Conservation (phyloP, 2,888 invertebrate species). For the Orchestes rusci region DNA sequence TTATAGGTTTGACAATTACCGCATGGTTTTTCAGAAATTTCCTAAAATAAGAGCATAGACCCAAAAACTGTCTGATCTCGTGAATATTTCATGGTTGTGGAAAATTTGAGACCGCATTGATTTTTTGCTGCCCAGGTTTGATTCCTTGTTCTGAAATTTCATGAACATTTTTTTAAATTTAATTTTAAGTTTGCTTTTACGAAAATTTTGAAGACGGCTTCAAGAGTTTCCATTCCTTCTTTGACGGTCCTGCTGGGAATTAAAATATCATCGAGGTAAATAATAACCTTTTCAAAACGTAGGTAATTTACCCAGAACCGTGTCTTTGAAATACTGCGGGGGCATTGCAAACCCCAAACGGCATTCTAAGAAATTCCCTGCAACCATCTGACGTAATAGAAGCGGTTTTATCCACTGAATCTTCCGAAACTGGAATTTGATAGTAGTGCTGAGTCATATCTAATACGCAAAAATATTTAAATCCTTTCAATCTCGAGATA, state of each 20-base stretch:
- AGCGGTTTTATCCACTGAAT: conserved; percentile 30
- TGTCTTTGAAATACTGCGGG: conserved; percentile 35
- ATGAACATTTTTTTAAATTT: conserved; percentile 18
- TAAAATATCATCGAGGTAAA: conserved; percentile 35
- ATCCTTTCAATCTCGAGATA: conserved; percentile 20
- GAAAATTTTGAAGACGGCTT: conserved; percentile 10
- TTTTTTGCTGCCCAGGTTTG: conserved; percentile 30
- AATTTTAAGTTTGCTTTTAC: conserved; percentile 10
- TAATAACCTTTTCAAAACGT: conserved; percentile 22
- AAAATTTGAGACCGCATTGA: conserved; percentile 30
- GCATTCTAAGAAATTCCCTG: conserved; percentile 33
- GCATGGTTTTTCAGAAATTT: conserved; percentile 30
- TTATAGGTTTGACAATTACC: conserved; percentile 24
- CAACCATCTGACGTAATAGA: conserved; percentile 33
- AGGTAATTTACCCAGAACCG: conserved; percentile 32
- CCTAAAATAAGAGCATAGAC: conserved; percentile 30
- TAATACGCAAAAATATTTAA: conserved; percentile 29
- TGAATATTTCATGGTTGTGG: conserved; percentile 29
- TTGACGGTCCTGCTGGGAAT: conserved; percentile 16
- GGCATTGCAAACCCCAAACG: conserved; percentile 35
- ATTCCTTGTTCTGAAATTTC: conserved; percentile 30
- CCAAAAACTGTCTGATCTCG: conserved; percentile 30
- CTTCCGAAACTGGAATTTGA: conserved; percentile 31
- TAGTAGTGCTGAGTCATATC: conserved; percentile 33
- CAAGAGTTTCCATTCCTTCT: conserved; percentile 11